Base-by-base conservation (phyloP, 2,797 vertebrate genomes). In the Pempheris klunzingeri region DNA sequence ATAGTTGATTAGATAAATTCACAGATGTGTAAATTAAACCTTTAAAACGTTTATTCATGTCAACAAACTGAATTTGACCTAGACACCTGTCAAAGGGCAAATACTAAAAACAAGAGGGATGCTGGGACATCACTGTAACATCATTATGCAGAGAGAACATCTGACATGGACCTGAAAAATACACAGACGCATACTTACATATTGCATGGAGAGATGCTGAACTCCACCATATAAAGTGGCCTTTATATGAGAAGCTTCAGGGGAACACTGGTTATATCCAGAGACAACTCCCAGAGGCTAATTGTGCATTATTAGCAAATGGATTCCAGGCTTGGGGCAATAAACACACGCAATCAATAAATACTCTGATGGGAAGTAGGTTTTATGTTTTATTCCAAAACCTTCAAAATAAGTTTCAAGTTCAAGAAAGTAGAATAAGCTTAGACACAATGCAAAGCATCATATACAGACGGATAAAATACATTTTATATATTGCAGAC, bases 391-490 rank as follows among this genome's bases (percentile, higher is more conserved):
- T 95, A 98, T 97, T 96, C 96, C 94, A 97, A 98, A 98, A 97
- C 96, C 96, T 98, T 96, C 97, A 99, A 99, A 99, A 99, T 98
- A 98, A 97, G 96, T 97, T 98, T 98, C 96, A 97, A 97, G 97
- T 97, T 98, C 97, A 95, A 96, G 94, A 97, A 97, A 98, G 97
- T 96, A 96, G 95, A 96, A 95, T 96, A 96, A 96, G 96, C 96
- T 95, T 96, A 97, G 95, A 96, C 96, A 97, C 96, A 95, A 96
- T 95, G 96, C 95, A 95, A 96, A 98, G 97, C 97, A 97, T 98
- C 97, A 98, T 98, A 98, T 99, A 99, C 97, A 98, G 97, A 99
- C 96, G 95, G 96, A 98, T 98, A 99, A 99, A 98, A 98, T 98
- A 99, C 98, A 96, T 93, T 96, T 97, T 96, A 97, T 96, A 97